These are phyloP conservation scores for Troides helena DNA, from an alignment of 2,888 invertebrate species.

Conservation along the genomic window DNA sequence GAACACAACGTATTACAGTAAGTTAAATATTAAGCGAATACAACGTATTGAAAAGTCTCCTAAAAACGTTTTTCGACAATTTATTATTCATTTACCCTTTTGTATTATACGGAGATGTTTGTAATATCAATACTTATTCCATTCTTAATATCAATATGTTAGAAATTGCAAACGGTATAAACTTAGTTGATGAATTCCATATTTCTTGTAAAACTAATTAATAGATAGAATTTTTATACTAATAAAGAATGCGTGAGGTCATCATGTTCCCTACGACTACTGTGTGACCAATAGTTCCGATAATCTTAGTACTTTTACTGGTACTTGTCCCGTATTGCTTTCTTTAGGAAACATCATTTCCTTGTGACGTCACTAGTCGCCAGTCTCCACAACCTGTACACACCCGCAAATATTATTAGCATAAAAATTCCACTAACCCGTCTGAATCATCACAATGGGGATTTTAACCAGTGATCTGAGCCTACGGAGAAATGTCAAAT, in stretches of 20 bases:
- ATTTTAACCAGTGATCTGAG: not conserved
- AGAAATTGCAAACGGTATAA: no score
- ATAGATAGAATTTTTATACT: no score
- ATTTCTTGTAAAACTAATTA: no score
- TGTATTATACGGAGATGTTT: constrained; percentile 1
- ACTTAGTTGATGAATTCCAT: no score
- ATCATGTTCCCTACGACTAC: no score
- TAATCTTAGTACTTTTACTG: no score
- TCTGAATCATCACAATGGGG: not conserved
- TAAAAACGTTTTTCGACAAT: not conserved
- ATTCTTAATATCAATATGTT: no score
- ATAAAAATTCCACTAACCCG: not conserved
- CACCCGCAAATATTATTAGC: not conserved
- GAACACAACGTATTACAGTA: constrained; percentile 9
- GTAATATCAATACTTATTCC: not conserved
- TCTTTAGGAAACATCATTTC: not conserved
- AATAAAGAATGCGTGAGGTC: no score
- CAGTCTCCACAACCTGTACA: not conserved
- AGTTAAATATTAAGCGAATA: constrained; percentile 15
- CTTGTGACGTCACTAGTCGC: not conserved
- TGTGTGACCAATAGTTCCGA: no score
- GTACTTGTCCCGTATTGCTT: not conserved
- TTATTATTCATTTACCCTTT: no score
- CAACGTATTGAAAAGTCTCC: constrained; percentile 1
- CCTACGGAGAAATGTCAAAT: constrained; percentile 5